Percentiles rank a stretch among this genome's conserved stretches.
Conservation (phyloP, 2,113 vertebrate species). For the Platichthys flesus region DNA sequence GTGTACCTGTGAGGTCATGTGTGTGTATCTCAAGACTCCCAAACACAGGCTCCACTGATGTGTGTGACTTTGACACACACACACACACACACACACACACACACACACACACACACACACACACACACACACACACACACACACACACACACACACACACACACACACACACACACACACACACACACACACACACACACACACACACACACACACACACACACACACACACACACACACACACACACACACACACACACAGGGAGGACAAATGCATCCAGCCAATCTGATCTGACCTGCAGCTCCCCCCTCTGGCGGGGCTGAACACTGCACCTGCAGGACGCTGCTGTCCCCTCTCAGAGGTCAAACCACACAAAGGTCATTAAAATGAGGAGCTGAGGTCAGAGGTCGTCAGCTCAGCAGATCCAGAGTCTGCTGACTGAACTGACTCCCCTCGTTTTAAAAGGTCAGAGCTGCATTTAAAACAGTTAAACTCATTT, state of each 20-base stretch:
- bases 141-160: not conserved
- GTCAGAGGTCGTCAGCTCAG: too few relatives aligned
- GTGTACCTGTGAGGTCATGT: not conserved
- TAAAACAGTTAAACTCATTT: too few relatives aligned
- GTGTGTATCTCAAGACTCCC: constrained; percentile 2
- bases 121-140: not conserved
- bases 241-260: constrained; percentile 21
- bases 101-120: constrained; percentile 21
- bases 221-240: constrained; percentile 23
- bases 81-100: not conserved
- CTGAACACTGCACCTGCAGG: constrained; percentile 3
- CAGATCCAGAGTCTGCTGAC: too few relatives aligned
- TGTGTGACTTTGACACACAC: not conserved
- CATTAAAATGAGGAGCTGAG: too few relatives aligned
- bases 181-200: constrained; percentile 3
- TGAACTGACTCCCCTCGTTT: too few relatives aligned
- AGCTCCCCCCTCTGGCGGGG: constrained; percentile 45
- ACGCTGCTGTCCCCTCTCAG: not conserved
- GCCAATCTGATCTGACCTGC: constrained; percentile 12
- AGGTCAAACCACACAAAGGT: not conserved
- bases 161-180: constrained; percentile 19
- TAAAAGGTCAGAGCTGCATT: too few relatives aligned
- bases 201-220: constrained; percentile 3
- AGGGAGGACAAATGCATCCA: not conserved
- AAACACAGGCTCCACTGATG: not conserved